Percentiles rank a stretch among this genome's conserved stretches.
Evolutionary conservation across 1,140 invertebrate species (phyloP).

Genomic region (Acromyrmex charruanus): DNA sequence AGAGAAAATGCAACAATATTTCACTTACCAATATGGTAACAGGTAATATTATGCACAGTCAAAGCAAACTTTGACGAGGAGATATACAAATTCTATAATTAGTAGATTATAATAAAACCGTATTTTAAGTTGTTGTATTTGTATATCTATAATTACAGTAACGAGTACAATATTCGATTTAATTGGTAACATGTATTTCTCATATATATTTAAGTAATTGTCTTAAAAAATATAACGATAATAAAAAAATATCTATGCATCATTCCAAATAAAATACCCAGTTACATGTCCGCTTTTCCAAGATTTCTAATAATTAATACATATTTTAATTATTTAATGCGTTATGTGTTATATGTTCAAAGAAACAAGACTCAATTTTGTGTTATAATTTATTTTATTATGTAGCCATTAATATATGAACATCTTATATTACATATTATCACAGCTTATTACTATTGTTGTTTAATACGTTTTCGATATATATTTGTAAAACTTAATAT

Average conservation of each 20-base stretch:
- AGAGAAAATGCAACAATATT: slow-evolving; percentile 78
- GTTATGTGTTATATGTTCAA: slow-evolving; percentile 52
- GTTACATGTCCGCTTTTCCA: slow-evolving; percentile 50
- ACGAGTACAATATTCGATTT: slow-evolving; percentile 84
- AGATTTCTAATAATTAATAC: slow-evolving; percentile 45
- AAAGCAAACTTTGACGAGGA: slow-evolving; percentile 65
- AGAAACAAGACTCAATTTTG: slow-evolving; percentile 59
- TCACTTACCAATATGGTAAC: slow-evolving; percentile 77
- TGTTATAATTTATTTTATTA: slow-evolving; percentile 73
- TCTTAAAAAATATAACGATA: slow-evolving; percentile 81
- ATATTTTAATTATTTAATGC: slow-evolving; percentile 10
- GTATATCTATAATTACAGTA: slow-evolving; percentile 85
- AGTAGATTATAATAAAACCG: slow-evolving; percentile 78
- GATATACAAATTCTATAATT: slow-evolving; percentile 72
- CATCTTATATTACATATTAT: slow-evolving; percentile 81
- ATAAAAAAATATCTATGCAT: slow-evolving; percentile 74
- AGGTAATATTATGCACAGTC: slow-evolving; percentile 73
- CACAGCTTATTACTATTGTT: slow-evolving; percentile 83
- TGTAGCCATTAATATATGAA: slow-evolving; percentile 67
- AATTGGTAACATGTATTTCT: slow-evolving; percentile 85
- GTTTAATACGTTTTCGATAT: slow-evolving; percentile 58
- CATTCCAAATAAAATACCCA: slow-evolving; percentile 65
- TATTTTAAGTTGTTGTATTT: slow-evolving; percentile 86
- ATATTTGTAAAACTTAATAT: slow-evolving; percentile 37
- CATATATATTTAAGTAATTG: slow-evolving; percentile 82